Evolutionary conservation across 53 echinoderm and acorn worm species (phyloP), one percentile per base, ranked within the genome.

Genomic region (Pentamera pediparva): DNA sequence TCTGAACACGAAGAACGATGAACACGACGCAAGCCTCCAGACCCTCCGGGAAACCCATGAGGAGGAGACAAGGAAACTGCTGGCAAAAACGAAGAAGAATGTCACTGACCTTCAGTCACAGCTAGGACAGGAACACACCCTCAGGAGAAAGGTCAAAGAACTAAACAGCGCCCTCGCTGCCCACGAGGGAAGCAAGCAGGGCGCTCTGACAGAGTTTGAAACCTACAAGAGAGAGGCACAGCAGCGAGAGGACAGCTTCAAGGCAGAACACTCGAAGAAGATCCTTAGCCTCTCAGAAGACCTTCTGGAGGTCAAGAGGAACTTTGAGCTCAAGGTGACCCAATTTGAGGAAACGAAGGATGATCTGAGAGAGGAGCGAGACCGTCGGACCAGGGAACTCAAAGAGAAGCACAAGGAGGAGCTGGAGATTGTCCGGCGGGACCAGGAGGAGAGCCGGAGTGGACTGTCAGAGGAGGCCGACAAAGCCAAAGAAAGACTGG

Each of bases 1-100:
- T 56, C 75, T 98, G 33, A 98, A 98, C 62, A 91, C 98, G 1
- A 98, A 98, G 65, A 98, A 98, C 54, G 98, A 98, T 76, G 98
- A 98, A 58, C 98, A 98, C 76, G 98, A 98, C 43, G 83, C 85
- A 26, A 72, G 79, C 50, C 80, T 98, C 40, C 86, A 98, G 39
- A 80, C 36, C 57, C 72, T 98, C 28, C 91, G 89, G 53, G 91
- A 88, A n/a, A 55, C 81, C 4, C 98, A 98, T 41, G 98, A 98
- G 43, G 88, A 92, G 53, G 98, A 98, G 35, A 61, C 89, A 28
- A 91, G 91, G 41, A 83, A 89, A 58, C 70, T 98, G 8, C 57
- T 98, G 39, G 61, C 75, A 6, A 86, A 88, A 40, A 98, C 98
- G 34, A 98, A 81, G 48, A 76, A 83, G 32, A 98, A 92, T 53